These are phyloP conservation scores for Zaprionus capensis DNA, from an alignment of 1,140 invertebrate genomes.

Conservation along the genomic window DNA sequence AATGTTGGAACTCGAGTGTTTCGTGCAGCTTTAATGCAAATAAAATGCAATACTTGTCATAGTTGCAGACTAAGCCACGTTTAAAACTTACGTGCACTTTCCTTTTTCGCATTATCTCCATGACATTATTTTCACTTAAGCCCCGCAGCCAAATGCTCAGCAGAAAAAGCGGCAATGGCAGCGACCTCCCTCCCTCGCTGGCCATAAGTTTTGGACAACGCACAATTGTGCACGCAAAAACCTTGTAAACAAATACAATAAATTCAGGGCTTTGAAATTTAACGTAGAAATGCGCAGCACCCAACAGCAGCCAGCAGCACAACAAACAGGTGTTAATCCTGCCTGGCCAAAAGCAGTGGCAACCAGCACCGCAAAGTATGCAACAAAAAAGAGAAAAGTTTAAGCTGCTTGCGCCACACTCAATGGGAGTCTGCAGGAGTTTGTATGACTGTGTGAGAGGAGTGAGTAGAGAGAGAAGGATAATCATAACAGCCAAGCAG, in stretches of 20 bases:
- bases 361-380: constrained; percentile 35
- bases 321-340: constrained; percentile 80
- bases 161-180: constrained; percentile 4
- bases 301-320: constrained; percentile 38
- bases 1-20: constrained; percentile 41
- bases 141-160: constrained; percentile 50
- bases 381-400: constrained; percentile 43
- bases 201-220: constrained; percentile 36
- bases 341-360: constrained; percentile 31
- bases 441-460: not conserved
- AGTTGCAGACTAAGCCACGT: constrained; percentile 34
- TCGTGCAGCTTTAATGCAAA: constrained; percentile 68
- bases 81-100: constrained; percentile 59
- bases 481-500: constrained; percentile 19
- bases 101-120: constrained; percentile 73
- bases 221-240: constrained; percentile 74
- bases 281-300: constrained; percentile 49
- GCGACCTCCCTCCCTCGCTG: not conserved
- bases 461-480: constrained; percentile 1
- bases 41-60: constrained; percentile 49
- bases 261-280: constrained; percentile 71
- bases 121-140: constrained; percentile 72
- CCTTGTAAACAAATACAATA: constrained; percentile 81
- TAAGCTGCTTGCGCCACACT: constrained; percentile 41
- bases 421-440: not conserved